A percentile compares a stretch with the other conserved stretches of the same genome.
Conservation (phyloP, 2,113 vertebrate species). For the Cairina moschata region DNA sequence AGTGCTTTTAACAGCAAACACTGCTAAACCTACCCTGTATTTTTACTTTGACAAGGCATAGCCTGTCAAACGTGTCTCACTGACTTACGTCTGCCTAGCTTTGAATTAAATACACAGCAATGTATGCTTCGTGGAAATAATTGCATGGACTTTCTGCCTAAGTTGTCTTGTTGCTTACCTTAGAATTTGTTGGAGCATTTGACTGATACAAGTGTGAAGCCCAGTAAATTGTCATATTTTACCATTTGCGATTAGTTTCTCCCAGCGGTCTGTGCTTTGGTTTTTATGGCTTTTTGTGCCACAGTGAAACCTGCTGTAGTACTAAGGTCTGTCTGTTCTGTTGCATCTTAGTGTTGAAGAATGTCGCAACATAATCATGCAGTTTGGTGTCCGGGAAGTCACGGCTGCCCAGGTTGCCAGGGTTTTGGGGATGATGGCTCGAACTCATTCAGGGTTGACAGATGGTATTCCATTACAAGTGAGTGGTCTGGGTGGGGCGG, state of each 20-base stretch:
- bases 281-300: neutral
- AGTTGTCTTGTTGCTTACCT: neutral
- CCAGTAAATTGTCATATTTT: neutral
- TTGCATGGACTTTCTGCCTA: neutral
- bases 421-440: constrained; percentile 99
- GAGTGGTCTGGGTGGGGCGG: neutral
- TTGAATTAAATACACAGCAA: neutral
- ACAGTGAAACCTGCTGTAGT: neutral
- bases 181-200: neutral
- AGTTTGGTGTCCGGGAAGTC: constrained; percentile 96
- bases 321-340: neutral
- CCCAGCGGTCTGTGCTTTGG: neutral
- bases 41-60: neutral
- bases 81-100: neutral
- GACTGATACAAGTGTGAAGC: neutral
- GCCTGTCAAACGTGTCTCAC: neutral
- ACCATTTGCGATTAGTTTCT: neutral
- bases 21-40: neutral
- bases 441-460: constrained; percentile 93
- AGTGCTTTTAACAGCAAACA: neutral
- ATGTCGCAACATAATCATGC: constrained; percentile 97
- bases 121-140: neutral
- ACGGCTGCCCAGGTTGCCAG: constrained; percentile 97
- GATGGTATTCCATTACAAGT: constrained; percentile 97
- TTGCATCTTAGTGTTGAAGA: constrained; percentile 87